Evolutionary conservation across 2,888 invertebrate genomes (phyloP).

Genomic region (Agonopterix subpropinquella): DNA sequence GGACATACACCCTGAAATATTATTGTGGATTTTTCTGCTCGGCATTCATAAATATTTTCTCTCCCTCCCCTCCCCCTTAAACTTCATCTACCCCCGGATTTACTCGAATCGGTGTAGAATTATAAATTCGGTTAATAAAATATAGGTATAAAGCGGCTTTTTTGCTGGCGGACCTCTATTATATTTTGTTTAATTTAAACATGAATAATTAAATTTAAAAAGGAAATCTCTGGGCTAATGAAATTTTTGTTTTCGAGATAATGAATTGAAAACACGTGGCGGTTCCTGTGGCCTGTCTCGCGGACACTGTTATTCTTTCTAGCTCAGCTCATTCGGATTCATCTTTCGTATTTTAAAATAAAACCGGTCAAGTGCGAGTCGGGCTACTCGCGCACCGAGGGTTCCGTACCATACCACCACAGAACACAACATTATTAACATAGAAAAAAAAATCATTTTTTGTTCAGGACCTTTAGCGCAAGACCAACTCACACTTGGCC

Average conservation of each 20-base stretch:
- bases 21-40: conserved; percentile 76
- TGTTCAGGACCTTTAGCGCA: no score
- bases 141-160: conserved; percentile 57
- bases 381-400: no score
- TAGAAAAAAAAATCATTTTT: no score
- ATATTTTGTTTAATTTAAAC: conserved; percentile 73
- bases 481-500: no score
- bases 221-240: conserved; percentile 72
- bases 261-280: conserved; percentile 73
- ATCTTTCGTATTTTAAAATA: conserved; percentile 47
- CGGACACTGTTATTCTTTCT: conserved; percentile 63
- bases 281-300: conserved; percentile 38
- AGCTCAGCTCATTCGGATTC: conserved; percentile 64
- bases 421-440: no score
- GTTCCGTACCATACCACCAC: no score
- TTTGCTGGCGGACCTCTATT: conserved; percentile 65
- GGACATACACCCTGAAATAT: conserved; percentile 71
- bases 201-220: conserved; percentile 75
- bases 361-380: no score
- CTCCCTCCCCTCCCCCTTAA: conserved; percentile 30
- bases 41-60: conserved; percentile 73
- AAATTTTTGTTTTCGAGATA: conserved; percentile 75
- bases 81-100: conserved; percentile 36
- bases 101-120: conserved; percentile 70
- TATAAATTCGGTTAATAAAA: conserved; percentile 75